Evolutionary conservation across 2,888 invertebrate species (phyloP), one percentile per base, ranked within the genome.

Genomic region (Pseudococcus jackbeardsleyi): DNA sequence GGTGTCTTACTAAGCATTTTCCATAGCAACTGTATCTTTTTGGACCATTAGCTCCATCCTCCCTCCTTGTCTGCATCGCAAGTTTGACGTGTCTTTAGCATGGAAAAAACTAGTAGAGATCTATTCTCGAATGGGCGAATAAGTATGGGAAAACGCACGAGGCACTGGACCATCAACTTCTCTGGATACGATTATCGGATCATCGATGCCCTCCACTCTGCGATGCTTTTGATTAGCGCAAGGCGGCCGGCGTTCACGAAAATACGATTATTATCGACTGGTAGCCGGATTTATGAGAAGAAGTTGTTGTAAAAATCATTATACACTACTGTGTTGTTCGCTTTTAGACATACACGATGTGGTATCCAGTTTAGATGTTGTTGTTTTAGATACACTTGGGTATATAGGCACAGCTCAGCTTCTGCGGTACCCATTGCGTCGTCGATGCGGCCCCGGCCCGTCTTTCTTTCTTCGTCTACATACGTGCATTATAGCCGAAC

Each of bases 231-330:
- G 72, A 72, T 72, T 72, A 72, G 72, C 72, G 64, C 64, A 17
- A 5, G 7, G 72, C 72, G 22, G 33, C 15, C 39, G 39, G 72
- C 46, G 79, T 42, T 79, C 79, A 42, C 42, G 46, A 82, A 82
- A 82, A 82, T 82, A 82, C 79, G 79, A 82, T 82, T 82, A 82
- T 82, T 82, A 82, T 82, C 79, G 79, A 82, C 79, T 46, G 79
- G 79, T 82, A 82, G 79, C 79, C 79, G 79, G 46, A 82, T 82
- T 82, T 82, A 82, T 82, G 79, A 82, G 79, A 46, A 46, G 79
- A 19, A 33, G 79, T 42, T 46, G 79, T 46, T 42, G 46, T 42
- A 82, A 82, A 82, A 82, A 72, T 72, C 72, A 72, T 72, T 72
- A 72, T 72, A 72, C 64, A 64, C 72, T 33, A 72, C 72, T 64